Evolutionary conservation across 2,113 vertebrate species (phyloP), one percentile per base, ranked within the genome.

Genomic region (Vulpes lagopus): DNA sequence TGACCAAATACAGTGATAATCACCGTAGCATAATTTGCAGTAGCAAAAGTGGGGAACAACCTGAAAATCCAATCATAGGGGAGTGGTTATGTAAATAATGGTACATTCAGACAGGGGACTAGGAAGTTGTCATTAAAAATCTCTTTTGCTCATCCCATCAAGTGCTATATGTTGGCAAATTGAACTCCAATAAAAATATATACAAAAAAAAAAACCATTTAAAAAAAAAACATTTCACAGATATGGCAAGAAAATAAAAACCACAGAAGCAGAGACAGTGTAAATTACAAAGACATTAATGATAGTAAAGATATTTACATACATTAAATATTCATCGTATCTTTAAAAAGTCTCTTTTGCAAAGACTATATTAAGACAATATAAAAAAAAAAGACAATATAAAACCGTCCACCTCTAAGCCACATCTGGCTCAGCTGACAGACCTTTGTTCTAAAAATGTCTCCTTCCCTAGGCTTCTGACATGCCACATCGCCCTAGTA

Each of bases 331-430:
- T 43, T 43, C 43, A 43, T 43, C 43, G 1, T 43, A 43, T 43
- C 43, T 43, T 43, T 43, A 43, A 55, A 92, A 94, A 86, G 73
- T 83, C 53, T 95, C 78, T 71, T 89, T 82, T 95, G 78, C 90
- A 97, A 91, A 96, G 71, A 53, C n/a, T 60, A 6, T 12, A 25
- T 59, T 67, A 85, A 82, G 23, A 91, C 32, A 81, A 74, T 17
- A 73, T 17, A 85, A 78, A 88, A 71, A 43, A 43, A 43, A 43
- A 85, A 82, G 23, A 91, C 32, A 76, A 74, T 17, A 73, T 17
- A 85, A 78, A 88, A 78, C 25, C n/a, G 64, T 85, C 22, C 14
- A 88, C 55, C 49, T 74, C n/a, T 51, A 15, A 84, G 76, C 62
- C 89, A 55, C 65, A 78, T 71, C 53, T 82, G 92, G 86, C 23